Evolutionary conservation across 1,140 invertebrate species (phyloP).

Genomic region (Drosophila mauritiana): DNA sequence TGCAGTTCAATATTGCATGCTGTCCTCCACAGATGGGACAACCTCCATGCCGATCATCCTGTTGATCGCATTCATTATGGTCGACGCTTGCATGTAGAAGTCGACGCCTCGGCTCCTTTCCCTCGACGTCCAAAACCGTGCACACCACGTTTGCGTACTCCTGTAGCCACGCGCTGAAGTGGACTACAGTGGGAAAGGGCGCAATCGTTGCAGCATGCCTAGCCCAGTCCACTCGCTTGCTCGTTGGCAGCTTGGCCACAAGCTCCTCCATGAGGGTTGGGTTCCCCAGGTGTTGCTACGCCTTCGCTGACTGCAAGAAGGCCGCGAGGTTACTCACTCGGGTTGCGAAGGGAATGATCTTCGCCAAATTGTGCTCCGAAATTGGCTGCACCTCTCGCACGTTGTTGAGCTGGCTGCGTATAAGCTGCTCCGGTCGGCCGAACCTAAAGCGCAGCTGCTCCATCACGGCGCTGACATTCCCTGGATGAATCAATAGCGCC

Average conservation of each 20-base stretch:
- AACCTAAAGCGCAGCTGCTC: conserved; percentile 1
- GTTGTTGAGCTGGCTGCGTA: conserved; percentile 3
- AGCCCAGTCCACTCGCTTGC: too few relatives aligned
- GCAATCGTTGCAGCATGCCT: too few relatives aligned
- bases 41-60: neutral
- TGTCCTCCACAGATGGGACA: conserved; percentile 1
- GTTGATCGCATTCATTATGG: neutral
- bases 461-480: neutral
- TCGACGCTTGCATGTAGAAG: neutral
- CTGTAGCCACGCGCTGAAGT: neutral
- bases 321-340: too few relatives aligned
- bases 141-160: neutral
- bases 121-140: neutral
- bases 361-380: too few relatives aligned
- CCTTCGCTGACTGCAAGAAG: neutral
- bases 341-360: too few relatives aligned
- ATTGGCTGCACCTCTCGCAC: neutral
- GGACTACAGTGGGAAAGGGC: too few relatives aligned
- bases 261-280: too few relatives aligned
- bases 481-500: neutral
- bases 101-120: neutral
- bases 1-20: neutral
- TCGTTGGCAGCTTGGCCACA: conserved; percentile 4
- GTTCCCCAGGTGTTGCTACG: neutral
- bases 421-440: conserved; percentile 2